Base-by-base conservation (phyloP, 2,113 vertebrate species). In the Etheostoma spectabile region DNA sequence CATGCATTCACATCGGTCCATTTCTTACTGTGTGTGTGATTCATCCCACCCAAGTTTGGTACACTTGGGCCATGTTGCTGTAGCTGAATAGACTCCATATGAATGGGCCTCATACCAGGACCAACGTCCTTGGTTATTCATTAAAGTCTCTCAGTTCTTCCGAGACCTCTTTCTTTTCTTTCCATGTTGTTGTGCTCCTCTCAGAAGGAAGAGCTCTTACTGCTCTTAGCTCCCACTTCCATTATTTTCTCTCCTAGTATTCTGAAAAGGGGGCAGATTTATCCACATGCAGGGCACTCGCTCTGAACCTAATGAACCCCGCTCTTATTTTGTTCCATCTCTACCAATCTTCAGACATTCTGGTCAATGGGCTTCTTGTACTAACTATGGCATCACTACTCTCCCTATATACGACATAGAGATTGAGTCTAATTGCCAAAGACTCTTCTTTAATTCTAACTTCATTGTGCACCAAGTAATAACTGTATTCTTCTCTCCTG, bases 241-340 rank as follows among this genome's bases (percentile, higher is more conserved):
- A 61, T 76, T 69, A 53, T 62, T 61, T 67, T 75, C 66, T 80
- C 45, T 56, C 10, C 10, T 56, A 72, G 68, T 78, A 78, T 60
- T 75, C 30, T 45, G 22, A 64, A 30, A 63, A 49, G 33, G 16
- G 7, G 15, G 51, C 14, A 16, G 15, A 79, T 86, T 64, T 42
- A 81, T 86, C 74, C 69, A 38, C 42, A 55, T 80, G 52, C 46
- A 2, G 24, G 64, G 59, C 35, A 6, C 46, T 78, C 30, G 38
- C 64, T 45, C 48, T 66, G 56, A 67, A 64, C 71, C 65, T 77
- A 79, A 89, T 88, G 79, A 80, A 88, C n/a, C 22, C 27, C 33
- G 30, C 62, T 83, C 13, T 19, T 76, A n/a, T 38, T 52, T 81
- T 45, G 14, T 6, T 69, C 63, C 64, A 33, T 65, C 65, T 79